Percentiles rank a stretch among this genome's conserved stretches.
Conservation (phyloP, 2,888 invertebrate species). For the Hofmannophila pseudospretella region DNA sequence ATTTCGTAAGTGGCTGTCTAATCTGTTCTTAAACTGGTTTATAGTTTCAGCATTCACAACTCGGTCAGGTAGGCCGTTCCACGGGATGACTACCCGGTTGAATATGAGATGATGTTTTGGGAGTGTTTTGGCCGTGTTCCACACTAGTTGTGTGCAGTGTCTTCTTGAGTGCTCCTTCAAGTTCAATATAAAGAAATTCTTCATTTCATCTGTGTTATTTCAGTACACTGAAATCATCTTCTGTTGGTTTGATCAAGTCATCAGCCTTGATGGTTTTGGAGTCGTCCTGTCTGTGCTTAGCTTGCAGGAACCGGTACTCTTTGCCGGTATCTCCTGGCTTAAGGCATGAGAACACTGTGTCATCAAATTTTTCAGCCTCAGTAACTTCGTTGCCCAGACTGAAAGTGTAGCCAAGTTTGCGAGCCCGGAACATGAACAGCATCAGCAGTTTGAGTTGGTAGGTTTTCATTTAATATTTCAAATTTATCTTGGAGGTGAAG, state of each 20-base stretch:
- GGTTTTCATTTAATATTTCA: background rate
- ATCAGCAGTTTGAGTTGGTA: background rate
- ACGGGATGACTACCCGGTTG: too few species aligned
- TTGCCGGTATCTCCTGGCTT: background rate
- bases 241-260: background rate
- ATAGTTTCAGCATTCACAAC: too few species aligned
- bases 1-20: too few species aligned
- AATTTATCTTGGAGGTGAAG: background rate
- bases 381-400: background rate
- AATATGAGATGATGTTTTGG: too few species aligned
- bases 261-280: background rate
- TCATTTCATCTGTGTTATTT: too few species aligned
- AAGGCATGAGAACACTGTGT: background rate
- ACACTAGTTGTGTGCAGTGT: too few species aligned
- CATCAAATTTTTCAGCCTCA: background rate
- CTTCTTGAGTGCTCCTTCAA: too few species aligned
- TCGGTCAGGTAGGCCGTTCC: too few species aligned
- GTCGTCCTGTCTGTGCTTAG: background rate
- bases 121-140: too few species aligned
- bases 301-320: slow-evolving; percentile 1
- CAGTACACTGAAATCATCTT: background rate
- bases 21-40: too few species aligned
- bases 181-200: too few species aligned
- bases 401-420: background rate
- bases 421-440: background rate